Evolutionary conservation across 2,888 invertebrate species (phyloP).

Genomic region (Spatulosminthurus flaviceps): DNA sequence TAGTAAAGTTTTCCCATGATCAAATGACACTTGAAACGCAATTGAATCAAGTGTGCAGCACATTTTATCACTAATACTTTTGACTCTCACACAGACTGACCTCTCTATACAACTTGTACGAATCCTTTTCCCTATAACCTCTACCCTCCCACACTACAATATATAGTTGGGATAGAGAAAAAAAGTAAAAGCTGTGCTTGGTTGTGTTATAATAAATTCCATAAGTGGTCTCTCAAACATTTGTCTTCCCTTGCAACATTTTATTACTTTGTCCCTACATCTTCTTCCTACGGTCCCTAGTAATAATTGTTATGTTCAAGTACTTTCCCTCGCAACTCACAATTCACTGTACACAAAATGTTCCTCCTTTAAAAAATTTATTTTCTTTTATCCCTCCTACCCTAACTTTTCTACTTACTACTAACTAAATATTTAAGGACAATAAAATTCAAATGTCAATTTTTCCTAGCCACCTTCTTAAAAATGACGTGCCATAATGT

Average conservation of each 20-base stretch:
- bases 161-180: not conserved
- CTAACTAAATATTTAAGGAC: too few relatives aligned
- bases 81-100: not conserved
- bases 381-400: not conserved
- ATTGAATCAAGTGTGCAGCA: slow-evolving; percentile 7
- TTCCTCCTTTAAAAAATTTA: not conserved
- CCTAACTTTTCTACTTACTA: too few relatives aligned
- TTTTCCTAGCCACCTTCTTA: too few relatives aligned
- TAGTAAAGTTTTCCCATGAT: not conserved
- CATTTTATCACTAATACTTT: not conserved
- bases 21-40: slow-evolving; percentile 6
- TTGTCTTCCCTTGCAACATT: slow-evolving; percentile 28
- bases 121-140: not conserved
- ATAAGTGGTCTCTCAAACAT: slow-evolving; percentile 40
- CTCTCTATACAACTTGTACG: not conserved
- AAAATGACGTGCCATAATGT: too few relatives aligned
- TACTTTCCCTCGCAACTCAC: slow-evolving; percentile 22
- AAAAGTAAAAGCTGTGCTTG: slow-evolving; percentile 19
- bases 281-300: not conserved
- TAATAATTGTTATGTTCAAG: slow-evolving; percentile 12
- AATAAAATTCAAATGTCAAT: too few relatives aligned
- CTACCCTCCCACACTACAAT: not conserved
- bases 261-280: slow-evolving; percentile 19
- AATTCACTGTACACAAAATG: not conserved
- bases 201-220: slow-evolving; percentile 34